Conservation (phyloP, 2,888 invertebrate genomes). For the Rugalucina vietnamica region DNA sequence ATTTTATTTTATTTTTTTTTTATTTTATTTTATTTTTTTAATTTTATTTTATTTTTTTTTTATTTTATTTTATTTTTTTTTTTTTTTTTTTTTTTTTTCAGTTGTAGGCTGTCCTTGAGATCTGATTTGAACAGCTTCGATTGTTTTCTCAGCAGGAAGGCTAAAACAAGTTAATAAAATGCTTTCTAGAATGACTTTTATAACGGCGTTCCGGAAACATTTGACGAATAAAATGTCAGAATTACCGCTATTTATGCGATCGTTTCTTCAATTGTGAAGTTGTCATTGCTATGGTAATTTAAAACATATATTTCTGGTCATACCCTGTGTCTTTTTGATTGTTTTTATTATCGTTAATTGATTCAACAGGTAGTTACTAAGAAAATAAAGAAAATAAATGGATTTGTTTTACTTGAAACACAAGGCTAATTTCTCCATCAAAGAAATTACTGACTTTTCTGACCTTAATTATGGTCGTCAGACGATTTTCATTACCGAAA, state of each 20-base stretch:
- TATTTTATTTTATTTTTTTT: too few species aligned
- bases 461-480: too few species aligned
- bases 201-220: not conserved
- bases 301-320: constrained; percentile 8
- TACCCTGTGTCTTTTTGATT: not conserved
- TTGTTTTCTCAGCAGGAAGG: constrained; percentile 1
- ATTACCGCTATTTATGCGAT: not conserved
- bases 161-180: not conserved
- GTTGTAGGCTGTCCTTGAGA: too few species aligned
- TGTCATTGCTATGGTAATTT: not conserved
- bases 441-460: not conserved
- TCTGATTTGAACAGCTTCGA: constrained; percentile 1
- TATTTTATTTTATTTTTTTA: too few species aligned
- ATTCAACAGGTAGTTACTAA: not conserved
- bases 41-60: too few species aligned
- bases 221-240: not conserved
- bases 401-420: not conserved
- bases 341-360: not conserved
- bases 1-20: too few species aligned
- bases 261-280: not conserved
- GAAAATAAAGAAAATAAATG: not conserved
- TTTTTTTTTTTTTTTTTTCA: too few species aligned
- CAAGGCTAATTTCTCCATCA: not conserved
- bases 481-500: too few species aligned
- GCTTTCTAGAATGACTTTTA: not conserved